Conservation (phyloP, 2,113 vertebrate genomes). For the Oncorhynchus gorbuscha region DNA sequence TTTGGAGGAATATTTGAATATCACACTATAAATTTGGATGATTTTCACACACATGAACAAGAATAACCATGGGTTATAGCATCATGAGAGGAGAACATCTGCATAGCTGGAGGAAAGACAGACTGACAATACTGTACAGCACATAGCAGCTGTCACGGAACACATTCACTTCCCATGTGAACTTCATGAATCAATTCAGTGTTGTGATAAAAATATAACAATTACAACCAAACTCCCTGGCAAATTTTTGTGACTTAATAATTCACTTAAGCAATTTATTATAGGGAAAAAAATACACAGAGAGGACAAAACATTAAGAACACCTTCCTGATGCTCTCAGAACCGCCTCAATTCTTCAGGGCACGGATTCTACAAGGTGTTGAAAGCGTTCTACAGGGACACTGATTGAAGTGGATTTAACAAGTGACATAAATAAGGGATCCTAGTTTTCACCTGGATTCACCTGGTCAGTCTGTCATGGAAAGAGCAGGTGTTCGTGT, state of each 20-base stretch:
- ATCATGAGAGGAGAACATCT: constrained; percentile 32
- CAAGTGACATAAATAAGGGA: too few species aligned
- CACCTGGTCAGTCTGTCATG: too few species aligned
- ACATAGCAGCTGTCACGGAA: constrained; percentile 4
- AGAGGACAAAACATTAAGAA: too few species aligned
- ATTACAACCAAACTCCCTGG: background rate
- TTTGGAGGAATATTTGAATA: background rate
- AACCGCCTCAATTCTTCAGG: too few species aligned
- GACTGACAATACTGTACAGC: constrained; percentile 26
- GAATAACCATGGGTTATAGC: constrained; percentile 28
- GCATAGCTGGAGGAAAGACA: constrained; percentile 21
- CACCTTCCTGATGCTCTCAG: too few species aligned
- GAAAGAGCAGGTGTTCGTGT: too few species aligned
- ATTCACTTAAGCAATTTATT: too few species aligned
- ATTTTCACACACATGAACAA: constrained; percentile 13
- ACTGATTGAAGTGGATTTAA: too few species aligned
- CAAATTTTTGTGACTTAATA: background rate
- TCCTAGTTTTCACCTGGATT: too few species aligned
- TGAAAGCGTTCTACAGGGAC: too few species aligned
- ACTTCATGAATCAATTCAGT: background rate
- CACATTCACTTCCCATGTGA: background rate
- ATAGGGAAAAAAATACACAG: too few species aligned
- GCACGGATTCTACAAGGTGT: too few species aligned
- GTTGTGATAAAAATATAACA: background rate
- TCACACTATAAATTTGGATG: background rate